Evolutionary conservation across 2,113 vertebrate genomes (phyloP).

Genomic region (Telmatochromis sp.): DNA sequence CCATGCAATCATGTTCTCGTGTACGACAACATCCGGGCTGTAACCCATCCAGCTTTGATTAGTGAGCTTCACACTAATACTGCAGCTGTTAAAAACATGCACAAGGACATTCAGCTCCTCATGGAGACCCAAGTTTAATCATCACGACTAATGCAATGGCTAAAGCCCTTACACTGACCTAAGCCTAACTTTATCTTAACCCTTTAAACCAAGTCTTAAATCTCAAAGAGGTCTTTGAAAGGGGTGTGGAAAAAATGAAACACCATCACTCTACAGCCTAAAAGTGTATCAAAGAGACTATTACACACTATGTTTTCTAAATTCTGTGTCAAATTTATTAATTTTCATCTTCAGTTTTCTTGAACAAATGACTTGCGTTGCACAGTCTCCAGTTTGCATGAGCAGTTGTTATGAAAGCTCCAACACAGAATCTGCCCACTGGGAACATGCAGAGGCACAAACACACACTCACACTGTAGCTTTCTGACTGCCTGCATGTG

Average conservation of each 20-base stretch:
- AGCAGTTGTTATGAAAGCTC: not conserved
- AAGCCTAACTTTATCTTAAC: not conserved
- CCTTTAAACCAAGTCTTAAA: not conserved
- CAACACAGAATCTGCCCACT: not conserved
- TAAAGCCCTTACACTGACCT: not conserved
- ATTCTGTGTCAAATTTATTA: not conserved
- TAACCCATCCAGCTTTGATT: not conserved
- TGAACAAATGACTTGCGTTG: not conserved
- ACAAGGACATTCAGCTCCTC: not conserved
- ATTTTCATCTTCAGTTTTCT: not conserved
- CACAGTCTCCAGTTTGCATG: not conserved
- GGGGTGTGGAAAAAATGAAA: not conserved
- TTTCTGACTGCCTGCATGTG: not conserved
- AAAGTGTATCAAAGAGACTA: not conserved
- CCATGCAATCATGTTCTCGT: not conserved
- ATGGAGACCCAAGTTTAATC: not conserved
- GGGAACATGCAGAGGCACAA: not conserved
- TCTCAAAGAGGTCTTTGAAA: not conserved
- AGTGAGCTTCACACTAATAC: not conserved
- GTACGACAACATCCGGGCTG: not conserved
- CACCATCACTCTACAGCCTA: not conserved
- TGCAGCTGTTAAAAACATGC: not conserved
- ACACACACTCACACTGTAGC: rapidly evolving
- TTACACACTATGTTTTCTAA: not conserved
- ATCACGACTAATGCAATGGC: not conserved